Base-by-base conservation (phyloP, 2,888 invertebrate species). In the Monochamus alternatus region DNA sequence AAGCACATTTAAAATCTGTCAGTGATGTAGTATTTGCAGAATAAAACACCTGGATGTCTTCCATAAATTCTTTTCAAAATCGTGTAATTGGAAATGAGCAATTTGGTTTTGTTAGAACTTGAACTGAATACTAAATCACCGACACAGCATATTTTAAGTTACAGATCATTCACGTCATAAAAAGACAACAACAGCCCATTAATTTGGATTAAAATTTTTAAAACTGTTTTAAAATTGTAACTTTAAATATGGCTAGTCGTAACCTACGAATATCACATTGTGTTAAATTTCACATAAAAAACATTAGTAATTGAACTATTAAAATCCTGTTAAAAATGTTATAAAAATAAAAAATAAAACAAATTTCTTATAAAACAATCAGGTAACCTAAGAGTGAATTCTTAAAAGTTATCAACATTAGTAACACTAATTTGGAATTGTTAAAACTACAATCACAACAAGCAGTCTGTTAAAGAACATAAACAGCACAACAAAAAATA, bases 181-280 rank as follows among this genome's bases (percentile, higher is more conserved):
- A 59, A 64, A n/a, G 32, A 58, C 44, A 9, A 10, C 60, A n/a
- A 58, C 44, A 9, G 22, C 60, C 59, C 22, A 55, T 8, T 12
- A 69, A 58, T 60, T 62, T 31, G 30, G 14, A 60, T 73, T 65
- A 75, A 75, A 75, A 30, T 77, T 38, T 38, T 73, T 76, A 67
- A 75, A 71, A 73, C 68, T 65, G 55, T 60, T 74, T 70, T 78
- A 78, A 80, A 80, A 76, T 47, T 75, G 78, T 76, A 78, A 77
- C 77, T 78, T 79, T 68, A 79, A 79, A 81, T 76, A 81, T 79
- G 79, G 77, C 79, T 75, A 73, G 70, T 47, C 66, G 70, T 73
- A 31, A 44, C 32, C 43, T 72, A 73, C 62, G 60, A 60, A 60
- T 52, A 70, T 70, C 70, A 70, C 70, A 70, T 70, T 69, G 38